These are phyloP conservation scores for Dipodomys stephensi DNA, from an alignment of 2,113 vertebrate species.

Conservation along the genomic window DNA sequence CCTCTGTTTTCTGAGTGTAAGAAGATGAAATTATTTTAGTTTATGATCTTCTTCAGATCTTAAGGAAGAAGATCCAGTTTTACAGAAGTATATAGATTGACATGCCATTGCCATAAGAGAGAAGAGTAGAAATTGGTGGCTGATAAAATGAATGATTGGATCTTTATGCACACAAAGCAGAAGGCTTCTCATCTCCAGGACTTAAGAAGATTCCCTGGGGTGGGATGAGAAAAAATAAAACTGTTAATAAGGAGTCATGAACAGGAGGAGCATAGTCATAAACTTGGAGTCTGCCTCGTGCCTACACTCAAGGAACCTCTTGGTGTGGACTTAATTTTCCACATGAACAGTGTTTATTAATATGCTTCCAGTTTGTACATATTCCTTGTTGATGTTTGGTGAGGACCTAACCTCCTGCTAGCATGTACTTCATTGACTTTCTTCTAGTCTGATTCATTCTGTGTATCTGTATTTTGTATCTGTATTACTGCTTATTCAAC, in stretches of 20 bases:
- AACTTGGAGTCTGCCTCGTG: neutral
- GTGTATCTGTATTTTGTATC: too few relatives aligned
- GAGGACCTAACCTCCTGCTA: neutral
- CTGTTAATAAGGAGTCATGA: neutral
- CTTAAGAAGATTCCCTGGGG: neutral
- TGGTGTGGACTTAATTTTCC: neutral
- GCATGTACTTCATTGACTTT: neutral
- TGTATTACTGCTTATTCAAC: neutral
- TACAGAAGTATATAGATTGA: neutral
- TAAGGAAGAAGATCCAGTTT: neutral
- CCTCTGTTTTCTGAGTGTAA: conserved; percentile 18
- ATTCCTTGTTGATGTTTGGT: neutral
- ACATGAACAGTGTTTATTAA: neutral
- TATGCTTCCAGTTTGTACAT: neutral
- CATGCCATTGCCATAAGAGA: neutral
- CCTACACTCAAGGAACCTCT: neutral
- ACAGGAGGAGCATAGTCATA: neutral
- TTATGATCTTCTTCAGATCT: neutral
- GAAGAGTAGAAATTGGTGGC: neutral
- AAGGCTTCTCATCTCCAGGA: neutral
- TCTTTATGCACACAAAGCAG: neutral
- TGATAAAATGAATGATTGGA: neutral
- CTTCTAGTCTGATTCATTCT: neutral
- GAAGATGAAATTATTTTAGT: conserved; percentile 28
- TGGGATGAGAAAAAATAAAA: neutral